Percentiles rank a stretch among this genome's conserved stretches.
Evolutionary conservation across 2,888 invertebrate species (phyloP).

Genomic region (Anagyrus pseudococci): DNA sequence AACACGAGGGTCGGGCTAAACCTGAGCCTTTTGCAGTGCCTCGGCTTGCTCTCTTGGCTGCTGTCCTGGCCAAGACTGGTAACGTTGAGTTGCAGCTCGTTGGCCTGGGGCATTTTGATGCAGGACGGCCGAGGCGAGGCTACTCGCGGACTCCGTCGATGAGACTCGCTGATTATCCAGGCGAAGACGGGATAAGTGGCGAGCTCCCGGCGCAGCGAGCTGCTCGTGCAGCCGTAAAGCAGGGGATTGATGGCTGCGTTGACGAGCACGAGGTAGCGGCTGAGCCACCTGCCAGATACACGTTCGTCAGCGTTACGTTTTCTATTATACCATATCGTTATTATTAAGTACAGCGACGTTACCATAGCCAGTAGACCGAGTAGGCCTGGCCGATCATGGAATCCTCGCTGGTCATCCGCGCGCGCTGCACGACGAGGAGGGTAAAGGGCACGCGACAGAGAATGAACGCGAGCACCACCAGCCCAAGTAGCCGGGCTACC

Average conservation of each 20-base stretch:
- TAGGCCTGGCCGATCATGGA: slow-evolving; percentile 46
- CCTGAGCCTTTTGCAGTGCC: slow-evolving; percentile 4
- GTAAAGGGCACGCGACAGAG: slow-evolving; percentile 79
- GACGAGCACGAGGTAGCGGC: slow-evolving; percentile 73
- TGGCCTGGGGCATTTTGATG: background rate
- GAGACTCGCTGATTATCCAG: slow-evolving; percentile 43
- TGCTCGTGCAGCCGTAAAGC: slow-evolving; percentile 78
- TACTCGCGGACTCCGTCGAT: background rate
- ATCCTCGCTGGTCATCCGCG: slow-evolving; percentile 59
- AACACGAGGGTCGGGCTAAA: too few relatives aligned
- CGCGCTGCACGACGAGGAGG: slow-evolving; percentile 71
- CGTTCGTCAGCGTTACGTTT: too few relatives aligned
- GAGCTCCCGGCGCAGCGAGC: slow-evolving; percentile 73
- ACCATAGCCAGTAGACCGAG: slow-evolving; percentile 46
- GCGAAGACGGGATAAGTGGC: slow-evolving; percentile 46
- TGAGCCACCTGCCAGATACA: slow-evolving; percentile 73
- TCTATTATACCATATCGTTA: too few relatives aligned
- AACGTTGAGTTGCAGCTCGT: background rate
- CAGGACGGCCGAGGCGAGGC: background rate
- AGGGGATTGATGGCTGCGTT: slow-evolving; percentile 80
- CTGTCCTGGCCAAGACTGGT: background rate
- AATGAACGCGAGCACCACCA: slow-evolving; percentile 72
- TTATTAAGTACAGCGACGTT: slow-evolving; percentile 57
- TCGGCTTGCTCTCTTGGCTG: background rate
- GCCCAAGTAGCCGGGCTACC: slow-evolving; percentile 75